phyloP scores from a whole-genome alignment of 2,113 vertebrate species.

The Passer montanus region DNA sequence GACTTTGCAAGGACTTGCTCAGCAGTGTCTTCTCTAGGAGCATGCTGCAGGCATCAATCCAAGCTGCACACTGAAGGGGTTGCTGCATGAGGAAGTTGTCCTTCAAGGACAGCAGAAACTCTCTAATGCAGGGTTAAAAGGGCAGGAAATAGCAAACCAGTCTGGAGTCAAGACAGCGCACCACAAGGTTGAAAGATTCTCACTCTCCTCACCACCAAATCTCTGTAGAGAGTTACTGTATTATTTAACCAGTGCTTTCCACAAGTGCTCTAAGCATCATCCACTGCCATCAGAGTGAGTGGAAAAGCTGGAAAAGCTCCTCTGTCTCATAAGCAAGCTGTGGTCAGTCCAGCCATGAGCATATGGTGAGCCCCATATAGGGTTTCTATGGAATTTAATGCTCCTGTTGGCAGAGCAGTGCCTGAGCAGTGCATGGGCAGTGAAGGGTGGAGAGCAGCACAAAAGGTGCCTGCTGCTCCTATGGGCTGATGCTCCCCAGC shows the following conservation, averaged over 20 bases:
- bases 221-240: background rate
- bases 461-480: background rate
- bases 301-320: background rate
- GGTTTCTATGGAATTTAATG: background rate
- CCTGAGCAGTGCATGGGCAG: fast-evolving
- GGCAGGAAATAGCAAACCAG: background rate
- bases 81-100: background rate
- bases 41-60: background rate
- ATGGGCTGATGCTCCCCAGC: background rate
- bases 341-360: background rate
- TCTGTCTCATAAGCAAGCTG: background rate
- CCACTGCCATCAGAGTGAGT: background rate
- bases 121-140: background rate
- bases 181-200: background rate
- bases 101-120: background rate
- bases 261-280: background rate
- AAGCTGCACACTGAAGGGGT: background rate
- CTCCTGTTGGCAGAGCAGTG: background rate
- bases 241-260: background rate
- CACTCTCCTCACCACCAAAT: background rate
- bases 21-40: background rate
- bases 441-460: background rate
- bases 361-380: fast-evolving
- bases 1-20: background rate
- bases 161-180: background rate